Evolutionary conservation across 92 coral and sea anemone genomes (phyloP).

Genomic region (Blastomussa wellsi): DNA sequence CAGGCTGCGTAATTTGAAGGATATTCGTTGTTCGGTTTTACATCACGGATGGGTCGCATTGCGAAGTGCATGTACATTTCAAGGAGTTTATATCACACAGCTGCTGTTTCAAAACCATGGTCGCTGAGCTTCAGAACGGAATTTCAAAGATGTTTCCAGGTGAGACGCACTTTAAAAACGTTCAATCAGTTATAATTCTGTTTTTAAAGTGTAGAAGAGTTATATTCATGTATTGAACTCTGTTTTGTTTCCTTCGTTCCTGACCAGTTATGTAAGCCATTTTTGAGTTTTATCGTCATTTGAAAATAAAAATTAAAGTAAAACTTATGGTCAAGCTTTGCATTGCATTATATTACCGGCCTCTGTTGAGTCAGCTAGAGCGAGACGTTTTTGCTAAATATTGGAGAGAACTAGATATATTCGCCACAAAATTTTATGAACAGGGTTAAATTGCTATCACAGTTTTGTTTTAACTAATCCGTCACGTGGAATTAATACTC

Average conservation of each 20-base stretch:
- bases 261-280: conserved; percentile 17
- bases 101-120: conserved; percentile 15
- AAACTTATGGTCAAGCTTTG: background rate
- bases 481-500: background rate
- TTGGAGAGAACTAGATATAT: background rate
- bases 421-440: background rate
- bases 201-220: background rate
- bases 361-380: background rate
- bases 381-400: background rate
- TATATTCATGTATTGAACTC: background rate
- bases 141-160: conserved; percentile 41
- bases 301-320: no score
- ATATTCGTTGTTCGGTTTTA: background rate
- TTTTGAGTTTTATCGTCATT: no score
- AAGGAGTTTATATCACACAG: conserved; percentile 28
- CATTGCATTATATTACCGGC: background rate
- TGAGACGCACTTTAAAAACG: background rate
- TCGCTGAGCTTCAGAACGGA: conserved; percentile 15
- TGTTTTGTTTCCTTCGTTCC: conserved; percentile 4
- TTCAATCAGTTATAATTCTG: background rate
- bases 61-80: conserved; percentile 22
- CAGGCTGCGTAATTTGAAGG: background rate
- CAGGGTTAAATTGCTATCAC: background rate
- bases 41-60: conserved; percentile 13
- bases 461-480: background rate